These are phyloP conservation scores for Cacatua alba DNA, from an alignment of 2,113 vertebrate genomes.

Conservation along the genomic window DNA sequence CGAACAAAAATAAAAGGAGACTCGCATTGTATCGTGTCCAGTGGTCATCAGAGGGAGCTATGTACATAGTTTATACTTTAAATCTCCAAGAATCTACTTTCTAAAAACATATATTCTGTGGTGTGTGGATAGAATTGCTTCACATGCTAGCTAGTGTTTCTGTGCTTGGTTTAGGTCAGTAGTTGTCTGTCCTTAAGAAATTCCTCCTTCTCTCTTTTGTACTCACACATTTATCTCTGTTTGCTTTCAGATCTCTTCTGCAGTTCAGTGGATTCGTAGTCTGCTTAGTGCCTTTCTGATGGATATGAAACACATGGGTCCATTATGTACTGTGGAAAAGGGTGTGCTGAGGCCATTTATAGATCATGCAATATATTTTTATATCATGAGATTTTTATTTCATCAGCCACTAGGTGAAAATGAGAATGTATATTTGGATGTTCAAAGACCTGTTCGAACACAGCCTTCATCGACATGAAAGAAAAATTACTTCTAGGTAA, in stretches of 20 bases:
- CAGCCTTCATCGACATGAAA: neutral
- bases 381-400: neutral
- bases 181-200: neutral
- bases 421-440: neutral
- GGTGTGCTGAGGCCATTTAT: neutral
- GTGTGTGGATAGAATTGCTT: neutral
- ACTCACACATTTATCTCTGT: neutral
- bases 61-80: conserved; percentile 78
- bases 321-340: neutral
- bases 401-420: neutral
- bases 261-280: neutral
- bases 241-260: neutral
- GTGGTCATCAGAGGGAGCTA: conserved; percentile 93
- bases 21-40: conserved; percentile 80
- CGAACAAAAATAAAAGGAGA: conserved; percentile 81
- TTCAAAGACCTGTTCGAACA: neutral
- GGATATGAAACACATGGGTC: neutral
- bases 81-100: conserved; percentile 67
- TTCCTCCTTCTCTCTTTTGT: neutral
- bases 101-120: conserved; percentile 45
- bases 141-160: neutral
- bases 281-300: neutral
- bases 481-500: neutral
- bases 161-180: conserved; percentile 21
- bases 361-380: neutral